These are phyloP conservation scores for Cettia cetti DNA, from an alignment of 2,113 vertebrate genomes.

Conservation along the genomic window DNA sequence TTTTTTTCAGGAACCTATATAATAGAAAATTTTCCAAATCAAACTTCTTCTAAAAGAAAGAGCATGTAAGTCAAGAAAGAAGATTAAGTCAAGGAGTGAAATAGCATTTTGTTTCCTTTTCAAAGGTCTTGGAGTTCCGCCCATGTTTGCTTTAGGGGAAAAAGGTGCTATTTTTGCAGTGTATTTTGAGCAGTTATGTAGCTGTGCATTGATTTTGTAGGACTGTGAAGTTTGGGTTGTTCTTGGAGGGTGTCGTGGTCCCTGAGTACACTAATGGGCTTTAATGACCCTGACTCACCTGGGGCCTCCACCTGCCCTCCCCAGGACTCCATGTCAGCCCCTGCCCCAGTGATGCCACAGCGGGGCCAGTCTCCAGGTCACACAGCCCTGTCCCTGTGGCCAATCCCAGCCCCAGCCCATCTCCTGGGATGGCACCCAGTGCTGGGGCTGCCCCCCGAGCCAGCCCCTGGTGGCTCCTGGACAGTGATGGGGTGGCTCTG, in stretches of 20 bases:
- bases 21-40: not conserved
- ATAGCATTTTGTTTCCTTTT: not conserved
- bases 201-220: not conserved
- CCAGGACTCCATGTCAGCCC: not conserved
- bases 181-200: not conserved
- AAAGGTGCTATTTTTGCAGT: not conserved
- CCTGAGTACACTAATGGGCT: not conserved
- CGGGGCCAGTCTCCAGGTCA: not conserved
- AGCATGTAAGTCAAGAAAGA: not conserved
- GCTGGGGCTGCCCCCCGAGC: not conserved
- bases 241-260: not conserved
- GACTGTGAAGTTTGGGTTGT: not conserved
- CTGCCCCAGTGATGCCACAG: accelerated
- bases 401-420: not conserved
- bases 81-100: not conserved
- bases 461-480: not conserved
- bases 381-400: not conserved
- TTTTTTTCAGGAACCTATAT: not conserved
- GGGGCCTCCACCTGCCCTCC: not conserved
- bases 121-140: not conserved
- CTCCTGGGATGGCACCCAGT: not conserved
- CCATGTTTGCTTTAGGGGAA: not conserved
- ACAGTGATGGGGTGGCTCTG: not conserved
- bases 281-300: not conserved
- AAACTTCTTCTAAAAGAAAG: not conserved